Percentiles rank a stretch among this genome's conserved stretches.
These are phyloP conservation scores for Campoplex nolae DNA, from an alignment of 2,888 invertebrate genomes.

Conservation along the genomic window DNA sequence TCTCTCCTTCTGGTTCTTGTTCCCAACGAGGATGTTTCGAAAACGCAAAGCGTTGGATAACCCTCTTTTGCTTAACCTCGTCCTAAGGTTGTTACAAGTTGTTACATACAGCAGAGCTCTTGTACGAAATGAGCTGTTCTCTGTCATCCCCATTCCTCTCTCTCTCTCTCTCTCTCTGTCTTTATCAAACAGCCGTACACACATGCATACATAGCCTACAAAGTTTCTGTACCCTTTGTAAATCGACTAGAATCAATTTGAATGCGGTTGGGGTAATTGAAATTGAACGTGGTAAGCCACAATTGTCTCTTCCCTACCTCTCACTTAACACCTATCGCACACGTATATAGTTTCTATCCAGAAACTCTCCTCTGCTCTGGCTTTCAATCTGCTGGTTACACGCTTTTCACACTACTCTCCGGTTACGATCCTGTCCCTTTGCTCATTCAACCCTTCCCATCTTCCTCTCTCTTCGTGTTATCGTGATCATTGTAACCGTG, in stretches of 20 bases:
- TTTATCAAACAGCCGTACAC: no score
- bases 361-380: neutral
- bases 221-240: constrained; percentile 13
- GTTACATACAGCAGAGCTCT: neutral
- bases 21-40: neutral
- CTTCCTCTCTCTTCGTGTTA: neutral
- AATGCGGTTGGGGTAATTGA: constrained; percentile 34
- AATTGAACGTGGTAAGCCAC: constrained; percentile 46
- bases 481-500: neutral
- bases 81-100: neutral
- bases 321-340: neutral
- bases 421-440: neutral
- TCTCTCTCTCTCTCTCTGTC: neutral
- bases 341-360: neutral
- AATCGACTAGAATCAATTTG: constrained; percentile 46
- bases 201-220: neutral
- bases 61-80: neutral
- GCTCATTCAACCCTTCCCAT: neutral
- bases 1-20: neutral
- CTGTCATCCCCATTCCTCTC: neutral
- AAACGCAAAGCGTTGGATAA: neutral
- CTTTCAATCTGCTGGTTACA: constrained; percentile 4
- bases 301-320: constrained; percentile 39
- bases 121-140: neutral
- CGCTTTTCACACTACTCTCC: neutral